Percentiles rank a stretch among this genome's conserved stretches.
phyloP scores from a whole-genome alignment of 2,113 vertebrate genomes.

The Azemiops feae region DNA sequence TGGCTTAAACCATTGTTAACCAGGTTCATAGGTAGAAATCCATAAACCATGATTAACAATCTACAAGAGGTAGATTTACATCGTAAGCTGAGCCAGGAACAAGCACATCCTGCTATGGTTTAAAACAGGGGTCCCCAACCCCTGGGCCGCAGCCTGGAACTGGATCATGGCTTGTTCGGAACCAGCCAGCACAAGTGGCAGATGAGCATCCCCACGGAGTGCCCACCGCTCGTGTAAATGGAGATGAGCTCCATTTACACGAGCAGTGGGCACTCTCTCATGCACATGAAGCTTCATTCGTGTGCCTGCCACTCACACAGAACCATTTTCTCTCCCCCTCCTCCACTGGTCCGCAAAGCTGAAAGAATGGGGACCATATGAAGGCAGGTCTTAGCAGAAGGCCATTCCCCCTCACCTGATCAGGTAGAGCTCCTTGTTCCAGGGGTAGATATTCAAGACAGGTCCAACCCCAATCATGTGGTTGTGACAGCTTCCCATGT shows the following conservation, averaged over 20 bases:
- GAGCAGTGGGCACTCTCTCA: background rate
- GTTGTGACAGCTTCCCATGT: conserved; percentile 74
- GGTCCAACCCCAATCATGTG: conserved; percentile 88
- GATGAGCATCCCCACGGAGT: no score
- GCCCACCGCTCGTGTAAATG: no score
- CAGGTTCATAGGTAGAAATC: background rate
- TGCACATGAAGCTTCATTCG: background rate
- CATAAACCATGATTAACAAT: background rate
- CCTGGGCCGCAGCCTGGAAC: no score
- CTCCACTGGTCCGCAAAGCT: no score
- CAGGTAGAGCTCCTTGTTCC: conserved; percentile 92
- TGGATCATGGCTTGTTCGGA: no score
- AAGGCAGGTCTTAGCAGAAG: background rate
- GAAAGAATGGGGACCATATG: background rate
- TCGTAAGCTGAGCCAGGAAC: background rate
- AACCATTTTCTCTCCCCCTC: no score
- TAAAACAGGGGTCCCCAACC: background rate
- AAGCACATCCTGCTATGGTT: background rate
- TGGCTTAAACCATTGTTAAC: background rate
- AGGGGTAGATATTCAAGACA: conserved; percentile 84
- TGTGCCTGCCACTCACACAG: no score
- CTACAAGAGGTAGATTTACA: background rate
- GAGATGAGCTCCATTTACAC: background rate
- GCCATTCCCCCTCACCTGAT: conserved; percentile 72
- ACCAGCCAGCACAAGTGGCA: background rate